Percentiles rank a stretch among this genome's conserved stretches.
phyloP scores from a whole-genome alignment of 2,888 invertebrate species.

The Apodemia hepburni region DNA sequence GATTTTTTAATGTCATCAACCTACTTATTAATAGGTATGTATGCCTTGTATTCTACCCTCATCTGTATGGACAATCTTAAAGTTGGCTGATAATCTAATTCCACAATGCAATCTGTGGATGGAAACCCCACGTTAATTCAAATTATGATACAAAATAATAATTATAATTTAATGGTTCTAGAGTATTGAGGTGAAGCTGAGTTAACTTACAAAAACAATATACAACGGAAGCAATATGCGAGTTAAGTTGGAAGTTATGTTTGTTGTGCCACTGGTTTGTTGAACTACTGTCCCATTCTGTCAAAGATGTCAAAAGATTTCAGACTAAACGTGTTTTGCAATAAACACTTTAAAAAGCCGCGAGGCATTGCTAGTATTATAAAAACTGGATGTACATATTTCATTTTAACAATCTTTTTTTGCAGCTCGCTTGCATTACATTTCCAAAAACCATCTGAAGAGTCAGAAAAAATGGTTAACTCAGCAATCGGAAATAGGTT shows the following conservation, averaged over 20 bases:
- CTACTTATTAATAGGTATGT: too few relatives aligned
- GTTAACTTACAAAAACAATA: too few relatives aligned
- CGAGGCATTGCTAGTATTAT: background rate
- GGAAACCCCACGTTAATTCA: background rate
- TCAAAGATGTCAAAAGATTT: background rate
- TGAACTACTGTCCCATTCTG: background rate
- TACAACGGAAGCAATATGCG: background rate
- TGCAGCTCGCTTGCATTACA: conserved; percentile 66
- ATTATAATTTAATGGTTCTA: background rate
- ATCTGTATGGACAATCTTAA: too few relatives aligned
- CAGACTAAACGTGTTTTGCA: background rate
- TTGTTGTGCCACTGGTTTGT: background rate
- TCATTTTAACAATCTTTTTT: conserved; percentile 30
- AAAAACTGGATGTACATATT: background rate
- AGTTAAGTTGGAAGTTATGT: background rate
- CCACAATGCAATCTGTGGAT: too few relatives aligned
- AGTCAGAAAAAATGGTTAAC: conserved; percentile 57
- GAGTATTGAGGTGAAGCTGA: too few relatives aligned
- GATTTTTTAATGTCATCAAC: too few relatives aligned
- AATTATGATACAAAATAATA: background rate
- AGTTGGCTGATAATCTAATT: too few relatives aligned
- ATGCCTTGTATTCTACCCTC: too few relatives aligned
- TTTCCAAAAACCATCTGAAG: conserved; percentile 59
- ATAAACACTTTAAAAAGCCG: background rate
- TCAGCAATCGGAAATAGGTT: conserved; percentile 35